These are phyloP conservation scores for Dolichopus griseipennis DNA, from an alignment of 2,888 invertebrate species.

Conservation along the genomic window DNA sequence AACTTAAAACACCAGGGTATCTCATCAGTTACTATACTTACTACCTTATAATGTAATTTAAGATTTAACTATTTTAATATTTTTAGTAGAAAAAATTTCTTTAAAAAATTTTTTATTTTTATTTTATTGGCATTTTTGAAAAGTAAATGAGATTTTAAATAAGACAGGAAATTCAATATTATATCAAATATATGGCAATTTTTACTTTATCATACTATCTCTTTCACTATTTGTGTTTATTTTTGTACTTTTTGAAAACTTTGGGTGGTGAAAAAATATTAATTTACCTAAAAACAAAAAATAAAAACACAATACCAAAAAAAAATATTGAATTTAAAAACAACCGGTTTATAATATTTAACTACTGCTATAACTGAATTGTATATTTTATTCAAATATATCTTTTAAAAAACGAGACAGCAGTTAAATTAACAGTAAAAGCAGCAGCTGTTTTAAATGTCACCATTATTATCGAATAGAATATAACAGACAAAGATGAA, in stretches of 20 bases:
- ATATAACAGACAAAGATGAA: background rate
- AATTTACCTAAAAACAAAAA: background rate
- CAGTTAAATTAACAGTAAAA: background rate
- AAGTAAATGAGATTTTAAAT: background rate
- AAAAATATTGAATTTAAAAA: background rate
- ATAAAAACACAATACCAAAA: background rate
- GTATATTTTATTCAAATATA: background rate
- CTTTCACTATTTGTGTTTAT: background rate
- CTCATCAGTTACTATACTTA: conserved; percentile 2
- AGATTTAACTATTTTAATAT: too few species aligned
- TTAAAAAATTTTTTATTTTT: too few species aligned
- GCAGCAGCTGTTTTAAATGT: background rate
- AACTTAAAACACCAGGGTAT: background rate
- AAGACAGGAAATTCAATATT: background rate
- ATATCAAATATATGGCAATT: background rate
- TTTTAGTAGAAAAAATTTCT: too few species aligned
- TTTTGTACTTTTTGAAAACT: background rate
- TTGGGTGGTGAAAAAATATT: background rate
- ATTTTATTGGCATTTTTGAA: too few species aligned
- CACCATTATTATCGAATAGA: background rate
- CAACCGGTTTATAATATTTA: background rate
- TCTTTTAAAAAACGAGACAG: background rate
- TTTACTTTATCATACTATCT: background rate
- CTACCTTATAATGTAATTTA: background rate
- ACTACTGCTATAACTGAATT: background rate